Evolutionary conservation across 2,113 vertebrate genomes (phyloP), one percentile per base, ranked within the genome.

Genomic region (Madoqua kirkii): DNA sequence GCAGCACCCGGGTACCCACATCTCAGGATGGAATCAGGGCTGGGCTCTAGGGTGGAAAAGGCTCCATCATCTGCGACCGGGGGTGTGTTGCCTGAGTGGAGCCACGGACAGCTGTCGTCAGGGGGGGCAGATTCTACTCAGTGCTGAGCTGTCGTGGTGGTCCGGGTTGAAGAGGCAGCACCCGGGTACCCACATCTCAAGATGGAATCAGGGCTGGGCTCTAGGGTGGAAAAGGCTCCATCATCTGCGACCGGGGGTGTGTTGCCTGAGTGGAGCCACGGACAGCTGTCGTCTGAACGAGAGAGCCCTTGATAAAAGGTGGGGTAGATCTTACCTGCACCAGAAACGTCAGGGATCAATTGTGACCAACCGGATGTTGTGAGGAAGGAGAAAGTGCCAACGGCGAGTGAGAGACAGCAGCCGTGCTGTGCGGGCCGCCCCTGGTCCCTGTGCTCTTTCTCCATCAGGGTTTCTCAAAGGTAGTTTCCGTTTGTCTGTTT

Each of bases 341-440:
- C 78, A 7, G 4, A 67, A 52, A 40, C 14, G 40, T 5, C 2
- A 40, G 23, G 29, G 62, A 23, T 55, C 85, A 15, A 0, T 57
- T 52, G 55, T 6, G 79, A 52, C 43, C 0, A 0, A 9, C 6
- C 1, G 33, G 36, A 15, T 29, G 52, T 55, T 52, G 54, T 12
- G n/a, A 86, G 83, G 59, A 74, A 45, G 78, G 91, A 17, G 62
- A 81, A 25, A 25, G 27, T 59, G 43, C 52, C 25, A 0, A 14
- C 1, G 4, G 52, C 43, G 62, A 40, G 60, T 23, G 40, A 21
- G 57, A 2, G 40, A 4, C 43, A 48, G 6, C 40, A 29, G n/a
- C 5, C 50, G 16, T 1, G 3, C 3, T 29, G 13, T 31, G 43
- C 5, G 15, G 0, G 15, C 43, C 1, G 13, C 27, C n/a, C 33